Base-by-base conservation (phyloP, 2,797 vertebrate genomes). In the Peromyscus melanophrys region DNA sequence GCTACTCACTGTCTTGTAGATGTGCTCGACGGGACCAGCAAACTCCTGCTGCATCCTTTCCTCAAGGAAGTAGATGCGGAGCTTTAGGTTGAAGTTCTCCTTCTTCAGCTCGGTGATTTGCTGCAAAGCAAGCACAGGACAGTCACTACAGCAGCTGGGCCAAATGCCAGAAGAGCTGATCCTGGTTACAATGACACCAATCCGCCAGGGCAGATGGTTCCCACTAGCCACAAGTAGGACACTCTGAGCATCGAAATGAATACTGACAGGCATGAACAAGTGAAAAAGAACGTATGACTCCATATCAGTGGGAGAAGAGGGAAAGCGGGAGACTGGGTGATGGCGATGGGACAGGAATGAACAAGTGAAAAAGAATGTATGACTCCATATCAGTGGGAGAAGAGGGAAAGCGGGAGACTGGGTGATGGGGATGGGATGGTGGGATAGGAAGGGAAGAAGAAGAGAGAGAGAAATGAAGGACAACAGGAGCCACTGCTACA, bases 81-180 rank as follows among this genome's bases (percentile, higher is more conserved):
- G 99, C 97, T 99, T 99, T 96, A 99, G 98, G 98, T 99, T 99
- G 97, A 99, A 99, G 98, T 99, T 99, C 96, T 99, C 99, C 97
- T 99, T 99, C 98, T 99, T 99, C 98, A 99, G 97, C 89, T 99
- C 99, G 71, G 99, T 99, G 98, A 99, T 99, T 99, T 99, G 99
- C 99, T 99, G 97, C 2, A 94, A 98, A 96, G 97, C n/a, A 96
- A 98, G 46, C 90, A 71, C n/a, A 87, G 87, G 31, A 57, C 55
- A 37, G 52, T 93, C 59, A 95, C 23, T 14, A n/a, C 43, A 67
- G 43, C 21, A 67, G 31, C 83, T 67, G 21, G 61, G 65, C n/a
- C 75, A 90, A 81, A 57, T 4, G 17, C 23, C 27, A 81, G 2
- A 10, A 67, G n/a, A 89, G 73, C 67, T 81, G 27, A 67, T 34